These are phyloP conservation scores for Melanotaenia boesemani DNA, from an alignment of 2,797 vertebrate genomes.

Conservation along the genomic window DNA sequence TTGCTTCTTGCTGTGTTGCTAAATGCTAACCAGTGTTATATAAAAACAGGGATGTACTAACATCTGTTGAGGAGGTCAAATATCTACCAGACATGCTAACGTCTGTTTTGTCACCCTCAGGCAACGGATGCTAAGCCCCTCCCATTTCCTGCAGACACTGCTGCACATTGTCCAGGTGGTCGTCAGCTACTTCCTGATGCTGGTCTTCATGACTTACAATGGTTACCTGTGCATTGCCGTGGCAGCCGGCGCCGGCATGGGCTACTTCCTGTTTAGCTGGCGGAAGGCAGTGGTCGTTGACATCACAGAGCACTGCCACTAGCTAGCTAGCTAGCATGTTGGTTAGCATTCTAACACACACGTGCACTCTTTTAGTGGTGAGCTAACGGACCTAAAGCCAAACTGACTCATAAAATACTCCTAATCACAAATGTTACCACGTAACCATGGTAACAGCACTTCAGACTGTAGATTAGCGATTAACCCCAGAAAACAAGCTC, in stretches of 20 bases:
- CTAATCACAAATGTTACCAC: slow-evolving; percentile 15
- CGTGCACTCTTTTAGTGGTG: slow-evolving; percentile 17
- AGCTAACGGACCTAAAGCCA: slow-evolving; percentile 11
- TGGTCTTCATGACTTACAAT: slow-evolving; percentile 99
- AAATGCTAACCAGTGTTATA: background rate
- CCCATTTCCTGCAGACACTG: slow-evolving; percentile 93
- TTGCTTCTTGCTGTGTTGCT: background rate
- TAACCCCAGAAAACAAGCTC: background rate
- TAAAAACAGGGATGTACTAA: background rate
- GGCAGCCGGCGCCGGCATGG: slow-evolving; percentile 89
- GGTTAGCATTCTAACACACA: background rate
- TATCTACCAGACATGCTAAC: background rate
- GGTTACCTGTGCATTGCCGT: slow-evolving; percentile 96
- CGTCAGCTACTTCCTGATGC: slow-evolving; percentile 97
- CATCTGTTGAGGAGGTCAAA: background rate
- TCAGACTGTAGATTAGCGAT: slow-evolving; percentile 13
- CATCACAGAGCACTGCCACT: slow-evolving; percentile 98
- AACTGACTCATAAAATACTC: too few species aligned
- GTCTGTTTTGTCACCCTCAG: slow-evolving; percentile 64
- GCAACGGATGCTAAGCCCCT: slow-evolving; percentile 94
- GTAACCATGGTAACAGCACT: slow-evolving; percentile 23
- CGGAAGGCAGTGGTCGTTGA: slow-evolving; percentile 97
- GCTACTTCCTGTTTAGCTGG: slow-evolving; percentile 99
- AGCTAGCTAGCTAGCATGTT: slow-evolving; percentile 19
- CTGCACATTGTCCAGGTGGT: slow-evolving; percentile 95